Conservation (phyloP, 2,888 invertebrate genomes). For the Chloroclysta siterata region DNA sequence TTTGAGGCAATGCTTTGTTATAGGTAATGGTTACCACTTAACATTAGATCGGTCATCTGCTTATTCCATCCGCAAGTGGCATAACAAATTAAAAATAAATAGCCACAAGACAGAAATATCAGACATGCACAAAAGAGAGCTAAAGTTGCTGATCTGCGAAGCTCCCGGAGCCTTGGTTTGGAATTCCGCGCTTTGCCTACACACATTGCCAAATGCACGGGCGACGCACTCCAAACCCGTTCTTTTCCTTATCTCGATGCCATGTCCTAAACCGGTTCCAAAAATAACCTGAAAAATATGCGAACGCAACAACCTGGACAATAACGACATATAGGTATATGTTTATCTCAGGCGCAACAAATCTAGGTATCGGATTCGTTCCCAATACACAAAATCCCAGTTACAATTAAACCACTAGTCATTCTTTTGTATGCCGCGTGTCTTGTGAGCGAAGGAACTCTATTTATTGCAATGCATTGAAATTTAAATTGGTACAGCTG, state of each 20-base stretch:
- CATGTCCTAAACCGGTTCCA: conserved; percentile 61
- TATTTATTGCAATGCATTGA: conserved; percentile 17
- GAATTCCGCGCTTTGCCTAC: conserved; percentile 55
- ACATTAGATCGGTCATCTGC: too few species aligned
- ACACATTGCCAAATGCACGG: conserved; percentile 59
- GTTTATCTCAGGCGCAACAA: not conserved
- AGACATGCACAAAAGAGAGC: not conserved
- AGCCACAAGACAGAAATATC: too few species aligned
- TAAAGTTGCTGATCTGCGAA: not conserved
- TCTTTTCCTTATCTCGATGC: conserved; percentile 59
- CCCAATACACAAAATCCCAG: conserved; percentile 26
- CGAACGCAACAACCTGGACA: conserved; percentile 15
- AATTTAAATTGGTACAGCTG: conserved; percentile 25
- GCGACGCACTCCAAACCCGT: conserved; percentile 65
- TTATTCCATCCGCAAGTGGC: too few species aligned
- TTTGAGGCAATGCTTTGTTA: too few species aligned
- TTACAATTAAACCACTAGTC: conserved; percentile 14
- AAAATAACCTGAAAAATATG: conserved; percentile 42
- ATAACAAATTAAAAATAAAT: too few species aligned
- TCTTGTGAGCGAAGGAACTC: conserved; percentile 12
- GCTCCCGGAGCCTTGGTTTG: conserved; percentile 6
- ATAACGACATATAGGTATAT: conserved; percentile 3
- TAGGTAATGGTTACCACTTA: too few species aligned
- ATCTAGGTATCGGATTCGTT: conserved; percentile 34
- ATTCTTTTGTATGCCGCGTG: conserved; percentile 20